phyloP scores from a whole-genome alignment of 2,113 vertebrate species.

The Entomyzon cyanotis region DNA sequence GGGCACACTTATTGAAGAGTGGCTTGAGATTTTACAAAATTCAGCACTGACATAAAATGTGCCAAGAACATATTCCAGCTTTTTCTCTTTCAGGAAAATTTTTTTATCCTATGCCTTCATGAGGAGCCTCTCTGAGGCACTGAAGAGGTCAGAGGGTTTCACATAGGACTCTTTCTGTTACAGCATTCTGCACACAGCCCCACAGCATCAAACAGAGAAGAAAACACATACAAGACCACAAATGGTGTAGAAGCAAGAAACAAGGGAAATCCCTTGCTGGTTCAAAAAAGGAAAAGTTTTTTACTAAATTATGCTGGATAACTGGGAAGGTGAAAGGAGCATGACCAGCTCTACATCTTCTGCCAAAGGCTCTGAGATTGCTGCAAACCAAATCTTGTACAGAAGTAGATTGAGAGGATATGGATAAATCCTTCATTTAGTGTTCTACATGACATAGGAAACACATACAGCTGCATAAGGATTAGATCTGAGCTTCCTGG shows the following conservation, averaged over 20 bases:
- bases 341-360: background rate
- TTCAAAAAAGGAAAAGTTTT: background rate
- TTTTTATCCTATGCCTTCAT: background rate
- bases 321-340: background rate
- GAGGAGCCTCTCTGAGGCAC: background rate
- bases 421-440: background rate
- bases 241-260: background rate
- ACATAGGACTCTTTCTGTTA: background rate
- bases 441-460: background rate
- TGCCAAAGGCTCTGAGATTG: background rate
- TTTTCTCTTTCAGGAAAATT: background rate
- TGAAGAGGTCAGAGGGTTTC: background rate
- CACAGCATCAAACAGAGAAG: background rate
- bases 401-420: background rate
- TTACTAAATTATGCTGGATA: background rate
- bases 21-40: background rate
- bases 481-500: background rate
- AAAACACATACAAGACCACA: background rate
- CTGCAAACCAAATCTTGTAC: background rate
- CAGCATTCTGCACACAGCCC: background rate
- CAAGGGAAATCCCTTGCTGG: background rate
- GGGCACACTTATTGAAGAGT: background rate
- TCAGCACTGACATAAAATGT: background rate
- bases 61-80: background rate
- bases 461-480: background rate